Evolutionary conservation across 2,888 invertebrate species (phyloP), one percentile per base, ranked within the genome.

Genomic region (Aleiodes testaceus): DNA sequence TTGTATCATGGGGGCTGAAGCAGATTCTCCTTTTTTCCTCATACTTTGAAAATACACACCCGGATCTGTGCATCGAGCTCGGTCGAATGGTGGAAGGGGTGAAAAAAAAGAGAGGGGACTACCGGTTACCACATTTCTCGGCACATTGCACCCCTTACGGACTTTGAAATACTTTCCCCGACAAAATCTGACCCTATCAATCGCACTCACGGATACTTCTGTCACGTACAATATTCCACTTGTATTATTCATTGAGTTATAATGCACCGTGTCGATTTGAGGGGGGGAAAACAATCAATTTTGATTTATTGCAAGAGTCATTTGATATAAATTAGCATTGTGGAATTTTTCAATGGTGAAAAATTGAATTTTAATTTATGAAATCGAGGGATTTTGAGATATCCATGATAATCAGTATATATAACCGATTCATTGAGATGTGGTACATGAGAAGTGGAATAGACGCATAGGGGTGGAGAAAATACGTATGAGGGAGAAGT

Each of bases 71-170:
- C 22, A 44, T 14, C 14, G 47, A 44, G 53, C 45, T 45, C 36
- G 53, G 53, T 73, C 52, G 59, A 26, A 55, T 16, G 42, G 53
- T 14, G 36, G 50, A 63, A 52, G 49, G 65, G 45, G 70, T 47
- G 50, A 64, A 36, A 36, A 9, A 11, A 9, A 36, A 18, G 69
- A 16, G 59, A 53, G 16, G 53, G 30, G 16, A 45, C 47, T 44
- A 26, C 55, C 59, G 44, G 45, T 66, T 76, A 79, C 78, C 80
- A 82, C 82, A 84, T 84, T 84, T 84, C 82, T 83, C 84, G 84
- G 82, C 79, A 84, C 84, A 84, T 84, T 84, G 84, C 83, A 77
- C 78, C 79, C 75, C 72, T 63, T 64, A 79, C 78, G 81, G 82
- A 83, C 80, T 85, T 85, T 81, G 83, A 85, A 84, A 81, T 81